A percentile compares a stretch with the other conserved stretches of the same genome.
These are phyloP conservation scores for Hemibagrus wyckioides DNA, from an alignment of 2,113 vertebrate species.

Conservation along the genomic window DNA sequence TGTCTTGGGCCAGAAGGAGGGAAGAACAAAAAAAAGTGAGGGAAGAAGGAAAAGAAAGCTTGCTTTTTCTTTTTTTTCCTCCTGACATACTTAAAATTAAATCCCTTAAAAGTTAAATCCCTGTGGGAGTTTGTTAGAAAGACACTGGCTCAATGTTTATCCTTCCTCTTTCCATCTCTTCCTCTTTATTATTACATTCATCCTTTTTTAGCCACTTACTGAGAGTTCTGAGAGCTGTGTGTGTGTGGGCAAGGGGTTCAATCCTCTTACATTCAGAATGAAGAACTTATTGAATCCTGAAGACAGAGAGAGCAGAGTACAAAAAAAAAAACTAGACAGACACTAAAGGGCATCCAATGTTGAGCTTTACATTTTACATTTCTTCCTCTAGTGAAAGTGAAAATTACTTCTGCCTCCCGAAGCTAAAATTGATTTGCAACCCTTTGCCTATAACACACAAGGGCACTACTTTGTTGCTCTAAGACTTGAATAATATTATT, in stretches of 20 bases:
- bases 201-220: constrained; percentile 46
- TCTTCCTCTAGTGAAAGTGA: background rate
- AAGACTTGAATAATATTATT: constrained; percentile 49
- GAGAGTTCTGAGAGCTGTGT: constrained; percentile 39
- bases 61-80: background rate
- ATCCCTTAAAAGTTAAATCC: constrained; percentile 33
- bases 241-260: constrained; percentile 24
- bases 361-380: background rate
- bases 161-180: background rate
- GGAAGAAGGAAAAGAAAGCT: background rate
- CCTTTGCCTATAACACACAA: background rate
- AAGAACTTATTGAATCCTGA: constrained; percentile 21
- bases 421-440: background rate
- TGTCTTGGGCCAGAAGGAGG: constrained; percentile 44
- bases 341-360: background rate
- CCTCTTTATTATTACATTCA: background rate
- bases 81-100: background rate
- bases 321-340: background rate
- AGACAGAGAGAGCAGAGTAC: background rate
- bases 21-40: constrained; percentile 11
- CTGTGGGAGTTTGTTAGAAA: constrained; percentile 30
- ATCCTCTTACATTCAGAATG: constrained; percentile 17
- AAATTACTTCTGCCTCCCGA: background rate
- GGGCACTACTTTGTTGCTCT: constrained; percentile 28
- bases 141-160: constrained; percentile 18